Evolutionary conservation across 2,113 vertebrate genomes (phyloP), one percentile per base, ranked within the genome.

Genomic region (Chauna torquata): DNA sequence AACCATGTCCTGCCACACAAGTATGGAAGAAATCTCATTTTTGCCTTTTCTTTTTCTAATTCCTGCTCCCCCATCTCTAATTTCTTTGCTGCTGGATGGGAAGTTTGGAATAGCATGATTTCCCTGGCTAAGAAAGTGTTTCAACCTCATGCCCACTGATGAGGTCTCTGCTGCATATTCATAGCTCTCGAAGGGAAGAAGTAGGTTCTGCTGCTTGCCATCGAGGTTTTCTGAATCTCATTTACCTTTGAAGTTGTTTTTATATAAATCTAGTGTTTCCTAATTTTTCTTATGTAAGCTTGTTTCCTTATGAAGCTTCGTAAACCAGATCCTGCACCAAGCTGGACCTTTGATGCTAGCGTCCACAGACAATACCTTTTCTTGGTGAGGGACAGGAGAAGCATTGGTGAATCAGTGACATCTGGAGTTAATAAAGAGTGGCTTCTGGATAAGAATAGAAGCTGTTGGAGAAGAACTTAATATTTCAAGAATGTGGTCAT

Each of bases 1-100:
- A 88, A 93, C 87, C 88, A 95, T 23, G 66, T 80, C 92, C 79
- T 93, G 58, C 66, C 94, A 52, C 96, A 92, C 65, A 92, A 86
- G 95, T 98, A 93, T 8, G 97, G 61, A 86, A 40, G 49, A 23
- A 19, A 65, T 11, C 38, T 57, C 5, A 1, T 9, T 38, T 81
- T 28, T 59, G 6, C 20, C 17, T 59, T 42, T 22, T 69, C 16
- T 15, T 72, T 49, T 61, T 27, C n/a, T 2, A 25, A 75, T 61
- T 55, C 54, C 44, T 84, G 23, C 74, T 91, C n/a, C 30, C 16
- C 17, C 5, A 72, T 54, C 19, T 49, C 50, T 6, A 2, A 1
- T 40, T 42, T 32, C 36, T 47, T n/a, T 54, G 64, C 69, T n/a
- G 36, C 34, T 49, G 68, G 44, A 2, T 20, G 9, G 36, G 20